Conservation (phyloP, 2,113 vertebrate species). For the Apistogramma diplotaenia region DNA sequence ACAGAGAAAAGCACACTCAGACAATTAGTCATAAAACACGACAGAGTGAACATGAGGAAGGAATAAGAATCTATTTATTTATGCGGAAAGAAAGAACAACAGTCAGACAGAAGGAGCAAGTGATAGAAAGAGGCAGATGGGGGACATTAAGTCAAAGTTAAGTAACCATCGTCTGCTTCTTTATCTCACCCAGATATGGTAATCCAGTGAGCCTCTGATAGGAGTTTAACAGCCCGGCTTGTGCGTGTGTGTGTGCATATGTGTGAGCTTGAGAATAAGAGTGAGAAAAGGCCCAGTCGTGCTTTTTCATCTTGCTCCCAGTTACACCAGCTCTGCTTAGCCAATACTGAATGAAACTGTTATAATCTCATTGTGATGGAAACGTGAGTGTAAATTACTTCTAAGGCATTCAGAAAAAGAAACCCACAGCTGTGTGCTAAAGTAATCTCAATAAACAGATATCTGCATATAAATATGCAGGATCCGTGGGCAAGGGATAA, state of each 20-base stretch:
- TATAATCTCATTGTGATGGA: conserved; percentile 58
- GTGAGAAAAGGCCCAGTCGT: conserved; percentile 39
- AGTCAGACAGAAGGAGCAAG: conserved; percentile 58
- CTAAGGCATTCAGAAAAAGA: conserved; percentile 25
- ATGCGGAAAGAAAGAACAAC: conserved; percentile 45
- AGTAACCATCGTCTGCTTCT: conserved; percentile 70
- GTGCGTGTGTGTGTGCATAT: conserved; percentile 24
- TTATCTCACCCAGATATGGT: conserved; percentile 72
- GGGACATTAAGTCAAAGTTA: conserved; percentile 73
- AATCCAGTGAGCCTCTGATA: conserved; percentile 72
- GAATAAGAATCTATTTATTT: conserved; percentile 39
- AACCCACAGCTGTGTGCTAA: not conserved
- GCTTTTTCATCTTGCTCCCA: conserved; percentile 53
- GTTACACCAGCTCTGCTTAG: conserved; percentile 48
- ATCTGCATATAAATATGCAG: not conserved
- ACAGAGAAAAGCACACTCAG: conserved; percentile 19
- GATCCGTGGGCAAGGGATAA: not conserved
- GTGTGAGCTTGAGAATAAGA: conserved; percentile 25
- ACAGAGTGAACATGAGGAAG: conserved; percentile 19
- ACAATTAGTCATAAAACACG: conserved; percentile 44
- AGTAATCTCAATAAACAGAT: not conserved
- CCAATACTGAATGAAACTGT: conserved; percentile 56
- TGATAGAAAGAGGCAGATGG: conserved; percentile 70
- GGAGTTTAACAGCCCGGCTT: conserved; percentile 65
- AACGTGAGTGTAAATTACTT: conserved; percentile 53